Conservation (phyloP, 2,797 vertebrate species). For the Semaprochilodus insignis region DNA sequence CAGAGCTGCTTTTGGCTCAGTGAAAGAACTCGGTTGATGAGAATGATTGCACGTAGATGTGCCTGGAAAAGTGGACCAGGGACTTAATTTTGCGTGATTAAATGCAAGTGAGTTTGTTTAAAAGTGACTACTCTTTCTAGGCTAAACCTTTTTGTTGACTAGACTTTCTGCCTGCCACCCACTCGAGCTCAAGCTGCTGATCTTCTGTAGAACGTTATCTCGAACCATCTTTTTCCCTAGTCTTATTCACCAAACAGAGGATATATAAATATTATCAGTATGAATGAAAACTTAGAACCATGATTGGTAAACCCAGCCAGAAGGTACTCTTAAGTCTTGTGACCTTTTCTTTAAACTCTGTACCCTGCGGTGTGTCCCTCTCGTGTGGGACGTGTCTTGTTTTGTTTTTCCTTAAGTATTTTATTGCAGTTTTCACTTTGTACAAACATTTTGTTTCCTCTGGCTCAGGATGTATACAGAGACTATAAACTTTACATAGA, state of each 20-base stretch:
- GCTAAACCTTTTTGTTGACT: background rate
- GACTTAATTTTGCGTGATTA: conserved; percentile 3
- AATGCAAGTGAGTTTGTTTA: conserved; percentile 16
- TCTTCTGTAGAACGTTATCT: conserved; percentile 8
- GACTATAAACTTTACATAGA: conserved; percentile 55
- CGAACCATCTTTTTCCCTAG: background rate
- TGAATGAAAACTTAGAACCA: background rate
- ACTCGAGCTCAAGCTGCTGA: background rate
- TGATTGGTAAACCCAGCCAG: conserved; percentile 9
- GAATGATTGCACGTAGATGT: background rate
- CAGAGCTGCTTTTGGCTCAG: background rate
- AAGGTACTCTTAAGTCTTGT: background rate
- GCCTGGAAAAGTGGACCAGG: conserved; percentile 3
- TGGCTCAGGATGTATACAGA: conserved; percentile 58
- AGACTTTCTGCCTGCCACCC: background rate
- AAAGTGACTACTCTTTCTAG: background rate
- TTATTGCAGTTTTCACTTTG: conserved; percentile 47
- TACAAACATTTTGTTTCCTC: conserved; percentile 55
- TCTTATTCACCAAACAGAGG: background rate
- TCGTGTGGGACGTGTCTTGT: conserved; percentile 10
- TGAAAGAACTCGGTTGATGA: background rate
- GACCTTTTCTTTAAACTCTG: conserved; percentile 14
- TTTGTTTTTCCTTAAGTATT: conserved; percentile 45
- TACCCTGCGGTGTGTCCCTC: conserved; percentile 2
- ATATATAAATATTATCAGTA: conserved; percentile 10